phyloP scores from a whole-genome alignment of 2,797 vertebrate genomes.

The Tapirus indicus region DNA sequence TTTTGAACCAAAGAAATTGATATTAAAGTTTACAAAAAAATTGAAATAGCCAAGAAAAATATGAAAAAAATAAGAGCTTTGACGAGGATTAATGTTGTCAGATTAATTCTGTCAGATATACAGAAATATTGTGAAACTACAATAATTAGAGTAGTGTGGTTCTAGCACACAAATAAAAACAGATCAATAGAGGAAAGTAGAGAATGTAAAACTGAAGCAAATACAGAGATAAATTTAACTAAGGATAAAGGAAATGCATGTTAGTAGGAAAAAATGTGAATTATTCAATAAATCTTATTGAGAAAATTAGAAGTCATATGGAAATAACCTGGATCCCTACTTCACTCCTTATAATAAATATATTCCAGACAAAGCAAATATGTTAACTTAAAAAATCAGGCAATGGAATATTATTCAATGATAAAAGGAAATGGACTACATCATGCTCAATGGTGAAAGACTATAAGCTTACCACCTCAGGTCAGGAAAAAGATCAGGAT shows the following conservation, averaged over 20 bases:
- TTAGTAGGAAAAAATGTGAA: background rate
- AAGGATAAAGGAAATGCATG: background rate
- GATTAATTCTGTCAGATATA: background rate
- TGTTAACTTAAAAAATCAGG: slow-evolving; percentile 13
- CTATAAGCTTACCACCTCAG: background rate
- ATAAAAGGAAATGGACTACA: background rate
- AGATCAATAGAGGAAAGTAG: background rate
- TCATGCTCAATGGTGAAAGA: background rate
- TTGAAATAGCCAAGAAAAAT: background rate
- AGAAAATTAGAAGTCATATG: background rate
- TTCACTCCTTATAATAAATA: background rate
- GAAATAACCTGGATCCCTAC: background rate
- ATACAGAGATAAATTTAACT: background rate
- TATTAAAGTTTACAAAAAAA: background rate
- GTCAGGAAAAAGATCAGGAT: background rate
- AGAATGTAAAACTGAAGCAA: background rate
- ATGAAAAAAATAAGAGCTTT: background rate
- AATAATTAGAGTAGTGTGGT: background rate
- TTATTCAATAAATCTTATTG: background rate
- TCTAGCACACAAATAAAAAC: background rate
- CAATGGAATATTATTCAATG: background rate
- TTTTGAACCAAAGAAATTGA: background rate
- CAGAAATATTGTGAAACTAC: background rate
- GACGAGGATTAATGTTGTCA: background rate
- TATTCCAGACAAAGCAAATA: background rate